Base-by-base conservation (phyloP, 2,888 invertebrate species). In the Spilarctia lutea region DNA sequence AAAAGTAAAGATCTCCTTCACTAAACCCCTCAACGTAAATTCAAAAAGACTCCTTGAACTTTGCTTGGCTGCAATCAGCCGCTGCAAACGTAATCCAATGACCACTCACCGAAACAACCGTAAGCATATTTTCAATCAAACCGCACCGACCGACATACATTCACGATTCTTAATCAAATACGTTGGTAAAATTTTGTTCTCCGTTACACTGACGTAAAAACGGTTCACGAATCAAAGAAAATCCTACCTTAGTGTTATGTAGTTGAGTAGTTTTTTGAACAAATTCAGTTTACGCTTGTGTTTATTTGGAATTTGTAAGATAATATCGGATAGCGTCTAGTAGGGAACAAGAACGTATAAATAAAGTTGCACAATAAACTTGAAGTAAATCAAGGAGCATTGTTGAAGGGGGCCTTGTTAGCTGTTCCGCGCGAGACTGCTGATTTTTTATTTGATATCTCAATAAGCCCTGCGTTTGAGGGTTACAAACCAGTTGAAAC, bases 401-500 rank as follows among this genome's bases (percentile, higher is more conserved):
- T 95, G 95, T 95, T 90, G 92, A 92, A 90, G 91, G 88, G 83
- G 89, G 90, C 86, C 93, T 94, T 94, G 94, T 94, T 94, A 94
- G 94, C 87, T 86, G 86, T 87, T 84, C 88, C 83, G 89, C 88
- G 90, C 89, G 89, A 92, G 92, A 92, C 94, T 93, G 93, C 94
- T 94, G 95, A 95, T 95, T 95, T 94, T 95, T 94, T 95, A 94
- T 95, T 95, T 94, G 95, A 96, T 95, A 95, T 95, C 95, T 94
- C 94, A 95, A 96, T 95, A 94, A 93, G 92, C 90, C 90, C 91
- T 87, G 88, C 89, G 88, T 88, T 91, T 89, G 90, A 90, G 93
- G 94, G 91, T 90, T 90, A 88, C 86, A 88, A 91, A 93, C 90
- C 89, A 86, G 91, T 91, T 90, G 79, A 83, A 86, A 80, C 79